Conservation (phyloP, 1,140 invertebrate genomes). For the Argopecten irradians region DNA sequence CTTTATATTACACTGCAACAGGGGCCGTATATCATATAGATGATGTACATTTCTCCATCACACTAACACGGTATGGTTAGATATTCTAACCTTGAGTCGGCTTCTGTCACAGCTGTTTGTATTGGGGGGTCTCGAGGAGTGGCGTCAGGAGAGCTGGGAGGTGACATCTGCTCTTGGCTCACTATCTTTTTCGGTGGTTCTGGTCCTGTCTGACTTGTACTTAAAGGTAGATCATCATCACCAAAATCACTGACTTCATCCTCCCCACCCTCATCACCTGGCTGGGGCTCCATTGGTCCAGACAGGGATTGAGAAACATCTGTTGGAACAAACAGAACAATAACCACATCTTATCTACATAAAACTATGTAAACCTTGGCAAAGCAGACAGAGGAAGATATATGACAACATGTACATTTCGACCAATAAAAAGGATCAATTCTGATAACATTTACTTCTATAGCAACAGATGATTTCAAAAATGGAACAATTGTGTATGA, state of each 20-base stretch:
- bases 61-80: not conserved
- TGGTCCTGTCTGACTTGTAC: constrained; percentile 39
- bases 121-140: not conserved
- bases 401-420: no score
- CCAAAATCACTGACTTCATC: constrained; percentile 59
- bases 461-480: no score
- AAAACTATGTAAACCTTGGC: no score
- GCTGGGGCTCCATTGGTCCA: constrained; percentile 45
- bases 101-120: not conserved
- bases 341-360: no score
- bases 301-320: constrained; percentile 27
- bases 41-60: no score
- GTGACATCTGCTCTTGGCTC: constrained; percentile 37
- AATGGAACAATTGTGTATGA: no score
- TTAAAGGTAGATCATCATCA: constrained; percentile 46
- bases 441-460: no score
- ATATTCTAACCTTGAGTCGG: constrained; percentile 9
- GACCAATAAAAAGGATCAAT: no score
- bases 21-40: no score
- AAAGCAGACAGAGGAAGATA: no score
- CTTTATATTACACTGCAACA: no score
- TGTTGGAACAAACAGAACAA: not conserved
- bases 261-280: constrained; percentile 57
- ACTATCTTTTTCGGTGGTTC: not conserved
- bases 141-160: constrained; percentile 45